A percentile compares a stretch with the other conserved stretches of the same genome.
Evolutionary conservation across 2,888 invertebrate species (phyloP).

Genomic region (Petrolisthes manimaculis): DNA sequence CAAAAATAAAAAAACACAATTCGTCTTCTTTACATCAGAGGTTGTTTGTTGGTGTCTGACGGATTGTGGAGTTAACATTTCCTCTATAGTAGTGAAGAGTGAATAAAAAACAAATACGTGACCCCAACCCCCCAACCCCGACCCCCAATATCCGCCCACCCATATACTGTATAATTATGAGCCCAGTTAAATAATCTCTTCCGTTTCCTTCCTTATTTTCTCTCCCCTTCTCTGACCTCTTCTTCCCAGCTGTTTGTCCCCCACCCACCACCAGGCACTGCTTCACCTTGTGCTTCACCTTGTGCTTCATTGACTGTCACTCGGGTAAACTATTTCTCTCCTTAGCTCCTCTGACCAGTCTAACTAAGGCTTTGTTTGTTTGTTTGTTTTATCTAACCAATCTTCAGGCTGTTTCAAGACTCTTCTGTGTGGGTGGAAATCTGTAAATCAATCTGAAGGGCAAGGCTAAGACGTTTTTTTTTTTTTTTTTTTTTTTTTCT

Average conservation of each 20-base stretch:
- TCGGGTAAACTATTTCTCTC: background rate
- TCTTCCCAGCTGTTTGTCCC: slow-evolving; percentile 3
- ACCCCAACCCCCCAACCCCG: background rate
- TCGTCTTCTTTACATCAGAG: no score
- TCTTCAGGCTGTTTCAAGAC: no score
- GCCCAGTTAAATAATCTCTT: background rate
- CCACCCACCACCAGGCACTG: background rate
- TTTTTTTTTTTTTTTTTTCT: no score
- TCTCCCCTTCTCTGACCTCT: slow-evolving; percentile 3
- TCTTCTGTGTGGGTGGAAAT: no score
- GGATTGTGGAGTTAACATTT: no score
- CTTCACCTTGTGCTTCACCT: background rate
- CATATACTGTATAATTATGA: background rate
- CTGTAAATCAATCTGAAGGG: no score
- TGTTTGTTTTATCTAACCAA: background rate
- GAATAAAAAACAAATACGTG: no score
- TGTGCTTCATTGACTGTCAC: background rate
- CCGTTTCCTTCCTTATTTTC: no score
- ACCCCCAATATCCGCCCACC: background rate
- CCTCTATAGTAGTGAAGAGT: no score
- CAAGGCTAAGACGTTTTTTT: no score
- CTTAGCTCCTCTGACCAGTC: background rate
- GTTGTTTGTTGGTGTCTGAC: no score
- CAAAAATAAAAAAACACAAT: no score
- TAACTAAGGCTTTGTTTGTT: background rate